Evolutionary conservation across 2,113 vertebrate species (phyloP).

Genomic region (Chauna torquata): DNA sequence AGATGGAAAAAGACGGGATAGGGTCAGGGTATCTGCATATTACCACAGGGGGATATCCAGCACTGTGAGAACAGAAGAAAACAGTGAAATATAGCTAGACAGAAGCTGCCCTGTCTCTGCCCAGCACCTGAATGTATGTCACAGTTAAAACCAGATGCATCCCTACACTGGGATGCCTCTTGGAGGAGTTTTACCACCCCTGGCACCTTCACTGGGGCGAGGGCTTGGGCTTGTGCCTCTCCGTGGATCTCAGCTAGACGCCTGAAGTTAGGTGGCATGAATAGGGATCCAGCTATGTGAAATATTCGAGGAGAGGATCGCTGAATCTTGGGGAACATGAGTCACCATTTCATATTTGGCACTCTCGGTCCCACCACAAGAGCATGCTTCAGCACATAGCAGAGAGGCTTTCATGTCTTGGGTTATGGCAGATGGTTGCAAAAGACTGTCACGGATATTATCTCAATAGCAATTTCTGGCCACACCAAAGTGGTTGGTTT

Average conservation of each 20-base stretch:
- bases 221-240: background rate
- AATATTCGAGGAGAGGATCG: background rate
- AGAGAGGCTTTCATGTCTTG: constrained; percentile 50
- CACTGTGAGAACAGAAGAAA: background rate
- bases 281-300: constrained; percentile 48
- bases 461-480: constrained; percentile 38
- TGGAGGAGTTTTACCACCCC: background rate
- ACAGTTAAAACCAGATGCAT: background rate
- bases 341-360: constrained; percentile 37
- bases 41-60: background rate
- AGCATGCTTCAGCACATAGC: constrained; percentile 63
- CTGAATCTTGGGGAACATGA: background rate
- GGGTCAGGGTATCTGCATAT: background rate
- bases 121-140: background rate
- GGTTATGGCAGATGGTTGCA: constrained; percentile 51
- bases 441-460: constrained; percentile 47
- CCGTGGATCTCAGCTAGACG: background rate
- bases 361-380: constrained; percentile 35
- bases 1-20: background rate
- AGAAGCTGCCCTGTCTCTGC: background rate
- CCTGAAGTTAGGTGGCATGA: background rate
- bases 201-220: background rate
- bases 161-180: background rate
- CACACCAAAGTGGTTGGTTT: constrained; percentile 60
- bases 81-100: background rate